Conservation (phyloP, 2,888 invertebrate species). For the Cerceris rybyensis region DNA sequence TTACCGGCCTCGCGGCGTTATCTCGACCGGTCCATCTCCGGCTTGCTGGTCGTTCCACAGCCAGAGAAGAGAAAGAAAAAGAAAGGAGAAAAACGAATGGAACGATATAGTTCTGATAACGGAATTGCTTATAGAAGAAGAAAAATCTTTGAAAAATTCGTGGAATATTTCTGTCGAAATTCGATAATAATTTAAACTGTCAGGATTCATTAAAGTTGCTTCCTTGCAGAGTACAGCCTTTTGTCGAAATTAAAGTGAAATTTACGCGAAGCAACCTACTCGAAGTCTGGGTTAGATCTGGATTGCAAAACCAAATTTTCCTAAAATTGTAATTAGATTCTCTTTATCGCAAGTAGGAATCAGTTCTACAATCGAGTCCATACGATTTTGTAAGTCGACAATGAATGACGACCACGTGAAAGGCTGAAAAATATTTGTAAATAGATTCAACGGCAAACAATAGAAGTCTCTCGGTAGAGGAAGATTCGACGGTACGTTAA, state of each 20-base stretch:
- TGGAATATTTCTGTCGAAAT: neutral
- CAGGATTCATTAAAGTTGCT: too few species aligned
- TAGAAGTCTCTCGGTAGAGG: slow-evolving; percentile 7
- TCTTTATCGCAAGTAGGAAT: too few species aligned
- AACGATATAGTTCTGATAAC: slow-evolving; percentile 15
- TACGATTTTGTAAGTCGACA: neutral
- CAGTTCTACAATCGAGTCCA: too few species aligned
- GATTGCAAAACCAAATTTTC: neutral
- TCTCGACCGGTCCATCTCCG: slow-evolving; percentile 77
- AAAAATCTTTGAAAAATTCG: slow-evolving; percentile 24
- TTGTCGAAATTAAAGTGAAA: too few species aligned
- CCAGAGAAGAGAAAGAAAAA: slow-evolving; percentile 35
- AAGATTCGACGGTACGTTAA: slow-evolving; percentile 46
- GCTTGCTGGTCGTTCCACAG: slow-evolving; percentile 41
- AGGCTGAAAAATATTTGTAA: slow-evolving; percentile 35
- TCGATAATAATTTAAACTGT: too few species aligned
- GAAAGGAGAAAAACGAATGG: slow-evolving; percentile 33
- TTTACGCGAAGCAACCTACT: too few species aligned
- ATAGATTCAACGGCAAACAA: slow-evolving; percentile 28
- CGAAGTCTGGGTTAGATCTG: too few species aligned
- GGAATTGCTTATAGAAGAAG: slow-evolving; percentile 49
- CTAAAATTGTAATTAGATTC: neutral
- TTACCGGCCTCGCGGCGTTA: slow-evolving; percentile 78
- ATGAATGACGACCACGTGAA: neutral
- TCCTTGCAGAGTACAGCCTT: too few species aligned